phyloP scores from a whole-genome alignment of 2,888 invertebrate species.

The Himalopsyche tibetana region DNA sequence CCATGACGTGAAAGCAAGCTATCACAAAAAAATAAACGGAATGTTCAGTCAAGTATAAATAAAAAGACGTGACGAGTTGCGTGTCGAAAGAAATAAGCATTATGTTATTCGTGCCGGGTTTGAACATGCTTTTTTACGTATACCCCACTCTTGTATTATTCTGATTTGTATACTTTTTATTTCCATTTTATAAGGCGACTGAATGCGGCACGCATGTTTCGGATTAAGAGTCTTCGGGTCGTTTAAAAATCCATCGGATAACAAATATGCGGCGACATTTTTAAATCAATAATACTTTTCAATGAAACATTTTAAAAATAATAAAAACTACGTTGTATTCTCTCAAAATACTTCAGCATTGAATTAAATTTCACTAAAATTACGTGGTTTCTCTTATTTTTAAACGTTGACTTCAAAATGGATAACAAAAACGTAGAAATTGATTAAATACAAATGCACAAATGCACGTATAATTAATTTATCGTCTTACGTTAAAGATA shows the following conservation, averaged over 20 bases:
- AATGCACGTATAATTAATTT: no score
- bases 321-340: no score
- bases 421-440: no score
- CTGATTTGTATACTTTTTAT: neutral
- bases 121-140: slow-evolving; percentile 16
- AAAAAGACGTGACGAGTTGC: slow-evolving; percentile 58
- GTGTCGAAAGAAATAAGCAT: slow-evolving; percentile 61
- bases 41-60: slow-evolving; percentile 55
- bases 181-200: neutral
- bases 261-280: slow-evolving; percentile 8
- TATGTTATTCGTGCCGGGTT: slow-evolving; percentile 50
- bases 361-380: no score
- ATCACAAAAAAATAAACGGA: slow-evolving; percentile 41
- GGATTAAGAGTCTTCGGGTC: slow-evolving; percentile 15
- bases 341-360: no score
- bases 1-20: neutral
- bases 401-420: no score
- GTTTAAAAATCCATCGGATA: slow-evolving; percentile 34
- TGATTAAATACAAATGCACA: no score
- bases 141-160: slow-evolving; percentile 17
- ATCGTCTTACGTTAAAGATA: no score
- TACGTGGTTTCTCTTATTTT: no score
- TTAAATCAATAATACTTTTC: neutral
- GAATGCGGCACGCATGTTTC: slow-evolving; percentile 33
- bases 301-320: no score